Evolutionary conservation across 2,113 vertebrate species (phyloP), one percentile per base, ranked within the genome.

Genomic region (Boleophthalmus pectinirostris): DNA sequence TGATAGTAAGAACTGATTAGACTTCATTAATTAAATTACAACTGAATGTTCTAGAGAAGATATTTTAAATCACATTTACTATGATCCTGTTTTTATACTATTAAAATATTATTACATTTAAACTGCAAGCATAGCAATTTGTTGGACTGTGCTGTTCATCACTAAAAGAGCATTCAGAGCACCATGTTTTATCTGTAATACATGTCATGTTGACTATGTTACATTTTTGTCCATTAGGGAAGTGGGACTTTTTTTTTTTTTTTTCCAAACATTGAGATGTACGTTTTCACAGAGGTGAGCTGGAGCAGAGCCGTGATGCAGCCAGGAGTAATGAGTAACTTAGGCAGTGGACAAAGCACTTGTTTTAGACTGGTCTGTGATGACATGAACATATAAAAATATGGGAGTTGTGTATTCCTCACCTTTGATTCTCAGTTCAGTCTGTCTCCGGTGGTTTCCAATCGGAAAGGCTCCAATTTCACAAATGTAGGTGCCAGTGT

Each of bases 391-490:
- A n/a, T 61, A 54, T 15, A 54, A 54, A 54, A 9, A 58, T 25
- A 58, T 53, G 65, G 38, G n/a, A 53, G 14, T 49, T 20, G 24
- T 47, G 14, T 13, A 53, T 56, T 70, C 12, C 0, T 82, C 80
- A 93, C 91, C 92, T 90, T 79, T 87, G 35, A 94, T 67, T 54
- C 38, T 45, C 0, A 94, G 60, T 49, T 72, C 46, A 2, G 73
- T 91, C 46, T 33, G 25, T 0, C 0, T 53, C 33, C 12, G 47
- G 24, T 68, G 15, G 23, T 69, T 35, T 18, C 92, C 91, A 0
- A 0, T 0, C 23, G 89, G 90, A 79, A 77, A 94, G 0, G 38
- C 74, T 12, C 75, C 4, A 1, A 90, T 25, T 0, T 85, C 81
- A 69, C 92, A 93, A 49, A 18, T 4, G 47, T 93, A 93, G 6